phyloP scores from a whole-genome alignment of 1,140 invertebrate species.

The Eriocheir sinensis region DNA sequence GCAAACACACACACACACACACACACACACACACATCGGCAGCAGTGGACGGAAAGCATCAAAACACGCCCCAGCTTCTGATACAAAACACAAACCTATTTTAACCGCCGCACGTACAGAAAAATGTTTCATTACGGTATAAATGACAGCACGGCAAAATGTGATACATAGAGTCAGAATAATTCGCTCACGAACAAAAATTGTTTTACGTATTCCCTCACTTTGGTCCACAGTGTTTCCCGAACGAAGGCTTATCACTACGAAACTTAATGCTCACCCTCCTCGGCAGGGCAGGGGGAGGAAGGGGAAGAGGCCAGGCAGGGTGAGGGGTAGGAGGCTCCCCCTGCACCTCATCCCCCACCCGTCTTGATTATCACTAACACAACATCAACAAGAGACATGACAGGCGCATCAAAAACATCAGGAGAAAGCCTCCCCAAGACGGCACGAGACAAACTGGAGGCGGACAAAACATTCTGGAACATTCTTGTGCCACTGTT shows the following conservation, averaged over 20 bases:
- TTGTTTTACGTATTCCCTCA: conserved; percentile 48
- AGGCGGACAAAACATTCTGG: conserved; percentile 66
- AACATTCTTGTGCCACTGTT: conserved; percentile 71
- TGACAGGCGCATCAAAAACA: neutral
- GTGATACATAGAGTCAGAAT: conserved; percentile 68
- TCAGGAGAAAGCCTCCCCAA: conserved; percentile 4
- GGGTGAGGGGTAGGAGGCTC: neutral
- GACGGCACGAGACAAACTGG: conserved; percentile 30
- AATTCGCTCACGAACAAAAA: conserved; percentile 61
- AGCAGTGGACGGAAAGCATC: neutral
- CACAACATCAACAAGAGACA: neutral
- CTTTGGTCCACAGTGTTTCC: conserved; percentile 30
- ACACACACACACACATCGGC: conserved; percentile 34
- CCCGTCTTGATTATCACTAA: neutral
- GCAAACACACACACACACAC: conserved; percentile 18
- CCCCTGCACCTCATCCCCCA: neutral
- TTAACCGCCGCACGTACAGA: neutral
- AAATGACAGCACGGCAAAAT: conserved; percentile 59
- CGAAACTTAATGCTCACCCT: conserved; percentile 50
- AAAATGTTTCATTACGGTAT: conserved; percentile 58
- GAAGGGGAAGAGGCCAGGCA: neutral
- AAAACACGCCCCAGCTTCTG: neutral
- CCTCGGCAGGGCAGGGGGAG: neutral
- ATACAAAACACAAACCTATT: conserved; percentile 37
- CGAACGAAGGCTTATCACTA: conserved; percentile 46